phyloP scores from a whole-genome alignment of 1,140 invertebrate genomes.

The Nasonia longicornis region DNA sequence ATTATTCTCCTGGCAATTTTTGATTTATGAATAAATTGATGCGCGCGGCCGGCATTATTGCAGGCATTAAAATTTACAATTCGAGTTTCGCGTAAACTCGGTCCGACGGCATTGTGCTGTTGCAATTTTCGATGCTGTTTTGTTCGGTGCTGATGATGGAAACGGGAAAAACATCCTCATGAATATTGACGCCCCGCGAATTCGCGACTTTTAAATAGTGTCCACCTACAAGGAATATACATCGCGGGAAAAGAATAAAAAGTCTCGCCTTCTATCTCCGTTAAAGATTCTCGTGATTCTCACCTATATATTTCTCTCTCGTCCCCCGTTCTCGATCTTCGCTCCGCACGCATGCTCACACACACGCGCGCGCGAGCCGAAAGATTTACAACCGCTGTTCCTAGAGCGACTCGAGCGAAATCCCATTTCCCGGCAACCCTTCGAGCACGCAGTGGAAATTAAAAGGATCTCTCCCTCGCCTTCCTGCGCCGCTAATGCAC shows the following conservation, averaged over 20 bases:
- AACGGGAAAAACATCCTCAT: no score
- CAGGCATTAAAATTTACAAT: background rate
- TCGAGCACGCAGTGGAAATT: slow-evolving; percentile 15
- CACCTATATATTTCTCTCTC: slow-evolving; percentile 12
- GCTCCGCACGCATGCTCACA: background rate
- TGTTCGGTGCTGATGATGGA: background rate
- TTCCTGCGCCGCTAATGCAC: background rate
- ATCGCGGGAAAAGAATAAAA: no score
- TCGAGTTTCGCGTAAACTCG: background rate
- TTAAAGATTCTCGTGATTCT: slow-evolving; percentile 21
- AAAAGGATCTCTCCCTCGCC: slow-evolving; percentile 11
- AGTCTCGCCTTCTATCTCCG: background rate
- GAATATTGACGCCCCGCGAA: background rate
- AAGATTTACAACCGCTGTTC: slow-evolving; percentile 18
- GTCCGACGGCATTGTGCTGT: background rate
- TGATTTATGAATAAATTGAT: slow-evolving; percentile 9
- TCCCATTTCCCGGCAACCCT: slow-evolving; percentile 31
- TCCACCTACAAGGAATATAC: no score
- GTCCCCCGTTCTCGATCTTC: background rate
- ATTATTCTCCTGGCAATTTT: background rate
- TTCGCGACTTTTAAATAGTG: background rate
- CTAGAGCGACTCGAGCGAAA: background rate
- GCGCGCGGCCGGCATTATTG: background rate
- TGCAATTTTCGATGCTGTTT: background rate
- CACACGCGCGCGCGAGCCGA: background rate